Percentiles rank a stretch among this genome's conserved stretches.
Conservation (phyloP, 2,797 vertebrate genomes). For the Propithecus deckenii region DNA sequence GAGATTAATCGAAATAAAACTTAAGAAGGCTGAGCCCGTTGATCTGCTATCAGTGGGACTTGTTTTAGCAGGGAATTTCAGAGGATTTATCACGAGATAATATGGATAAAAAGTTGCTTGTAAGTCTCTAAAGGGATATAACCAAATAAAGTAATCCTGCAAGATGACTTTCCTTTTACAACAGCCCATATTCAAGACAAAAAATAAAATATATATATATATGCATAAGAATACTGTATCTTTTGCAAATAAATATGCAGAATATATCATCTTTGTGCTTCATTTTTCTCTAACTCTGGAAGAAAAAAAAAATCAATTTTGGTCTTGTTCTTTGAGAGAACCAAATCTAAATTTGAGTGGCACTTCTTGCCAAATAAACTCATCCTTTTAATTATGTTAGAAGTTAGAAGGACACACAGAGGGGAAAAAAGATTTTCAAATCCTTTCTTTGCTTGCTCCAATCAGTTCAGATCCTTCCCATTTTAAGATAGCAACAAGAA, state of each 20-base stretch:
- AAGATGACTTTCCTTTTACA: slow-evolving; percentile 54
- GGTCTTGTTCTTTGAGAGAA: slow-evolving; percentile 26
- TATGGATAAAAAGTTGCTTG: slow-evolving; percentile 72
- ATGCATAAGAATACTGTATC: neutral
- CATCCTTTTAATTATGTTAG: slow-evolving; percentile 58
- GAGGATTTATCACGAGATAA: slow-evolving; percentile 77
- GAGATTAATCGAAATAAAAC: slow-evolving; percentile 77
- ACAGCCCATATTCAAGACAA: slow-evolving; percentile 40
- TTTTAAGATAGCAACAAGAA: slow-evolving; percentile 54
- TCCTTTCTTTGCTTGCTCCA: neutral
- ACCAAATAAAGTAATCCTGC: slow-evolving; percentile 54
- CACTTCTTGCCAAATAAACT: slow-evolving; percentile 59
- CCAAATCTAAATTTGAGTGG: slow-evolving; percentile 49
- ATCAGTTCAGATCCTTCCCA: slow-evolving; percentile 39
- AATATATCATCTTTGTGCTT: slow-evolving; percentile 24
- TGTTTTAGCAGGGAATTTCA: slow-evolving; percentile 76
- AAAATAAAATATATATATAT: too few species aligned
- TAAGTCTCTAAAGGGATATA: slow-evolving; percentile 72
- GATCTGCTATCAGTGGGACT: slow-evolving; percentile 75
- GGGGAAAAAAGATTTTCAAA: neutral
- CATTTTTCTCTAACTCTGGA: slow-evolving; percentile 40
- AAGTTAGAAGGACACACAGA: slow-evolving; percentile 51
- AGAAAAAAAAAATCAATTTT: slow-evolving; percentile 37
- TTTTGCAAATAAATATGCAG: slow-evolving; percentile 56
- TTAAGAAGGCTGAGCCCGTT: slow-evolving; percentile 77